These are phyloP conservation scores for Apamea anceps DNA, from an alignment of 2,888 invertebrate species.

Conservation along the genomic window DNA sequence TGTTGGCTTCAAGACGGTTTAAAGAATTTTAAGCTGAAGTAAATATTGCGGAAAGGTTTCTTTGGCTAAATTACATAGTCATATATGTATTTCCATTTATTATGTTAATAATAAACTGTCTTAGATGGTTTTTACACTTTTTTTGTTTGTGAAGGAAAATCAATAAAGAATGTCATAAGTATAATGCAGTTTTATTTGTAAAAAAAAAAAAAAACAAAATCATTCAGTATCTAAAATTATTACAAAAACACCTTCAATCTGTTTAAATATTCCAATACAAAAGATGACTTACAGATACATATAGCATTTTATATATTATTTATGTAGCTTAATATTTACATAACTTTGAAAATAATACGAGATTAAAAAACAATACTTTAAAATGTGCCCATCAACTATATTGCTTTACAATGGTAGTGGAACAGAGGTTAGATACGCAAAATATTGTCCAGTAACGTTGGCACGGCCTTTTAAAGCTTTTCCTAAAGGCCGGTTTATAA, in stretches of 20 bases:
- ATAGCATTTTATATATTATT: constrained; percentile 31
- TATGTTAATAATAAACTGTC: constrained; percentile 59
- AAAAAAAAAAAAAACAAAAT: constrained; percentile 34
- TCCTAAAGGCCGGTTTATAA: constrained; percentile 2
- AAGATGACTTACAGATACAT: constrained; percentile 23
- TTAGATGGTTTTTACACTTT: constrained; percentile 60
- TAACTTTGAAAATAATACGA: constrained; percentile 31
- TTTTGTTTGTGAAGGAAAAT: constrained; percentile 86
- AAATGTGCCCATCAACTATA: constrained; percentile 3
- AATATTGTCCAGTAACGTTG: constrained; percentile 31
- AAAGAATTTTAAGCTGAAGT: constrained; percentile 30
- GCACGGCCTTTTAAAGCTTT: constrained; percentile 52
- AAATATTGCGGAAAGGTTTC: constrained; percentile 48
- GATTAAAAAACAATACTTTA: constrained; percentile 18
- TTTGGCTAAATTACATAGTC: constrained; percentile 47
- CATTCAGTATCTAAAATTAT: constrained; percentile 35
- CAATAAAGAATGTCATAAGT: constrained; percentile 84
- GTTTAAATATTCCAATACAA: constrained; percentile 19
- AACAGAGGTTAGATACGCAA: constrained; percentile 27
- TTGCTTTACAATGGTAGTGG: constrained; percentile 11
- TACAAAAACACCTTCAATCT: constrained; percentile 27
- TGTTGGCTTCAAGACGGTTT: constrained; percentile 15
- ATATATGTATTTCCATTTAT: constrained; percentile 59
- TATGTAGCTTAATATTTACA: constrained; percentile 8
- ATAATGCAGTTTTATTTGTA: constrained; percentile 68